Percentiles rank a stretch among this genome's conserved stretches.
phyloP scores from a whole-genome alignment of 2,797 vertebrate species.

The Thalassophryne amazonica region DNA sequence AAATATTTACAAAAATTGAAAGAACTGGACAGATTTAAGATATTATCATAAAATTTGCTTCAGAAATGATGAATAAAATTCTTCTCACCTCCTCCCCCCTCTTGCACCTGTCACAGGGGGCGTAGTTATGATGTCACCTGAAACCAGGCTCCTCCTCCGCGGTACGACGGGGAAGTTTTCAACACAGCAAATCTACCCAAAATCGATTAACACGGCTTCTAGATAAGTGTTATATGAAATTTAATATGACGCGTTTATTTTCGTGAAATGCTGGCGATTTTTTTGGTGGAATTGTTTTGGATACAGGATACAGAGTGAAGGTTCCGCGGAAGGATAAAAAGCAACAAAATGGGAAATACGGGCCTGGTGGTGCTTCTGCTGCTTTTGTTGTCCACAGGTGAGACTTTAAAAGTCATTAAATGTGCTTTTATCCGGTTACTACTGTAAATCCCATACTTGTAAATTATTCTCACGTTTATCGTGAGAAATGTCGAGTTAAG shows the following conservation, averaged over 20 bases:
- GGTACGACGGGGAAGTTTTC: too few species aligned
- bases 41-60: too few species aligned
- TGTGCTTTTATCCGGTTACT: rapidly evolving
- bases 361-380: constrained; percentile 60
- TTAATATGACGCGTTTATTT: not conserved
- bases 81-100: not conserved
- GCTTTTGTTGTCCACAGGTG: constrained; percentile 65
- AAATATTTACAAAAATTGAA: too few species aligned
- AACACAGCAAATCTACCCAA: too few species aligned
- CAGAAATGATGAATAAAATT: too few species aligned
- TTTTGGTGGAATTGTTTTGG: constrained; percentile 2
- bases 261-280: not conserved
- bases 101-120: constrained; percentile 67
- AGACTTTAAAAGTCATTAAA: not conserved
- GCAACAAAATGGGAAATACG: constrained; percentile 49
- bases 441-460: rapidly evolving
- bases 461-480: rapidly evolving
- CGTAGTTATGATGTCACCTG: constrained; percentile 65
- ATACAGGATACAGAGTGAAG: not conserved
- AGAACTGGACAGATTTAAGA: too few species aligned
- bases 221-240: not conserved
- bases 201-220: not conserved
- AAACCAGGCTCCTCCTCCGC: not conserved
- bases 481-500: not conserved
- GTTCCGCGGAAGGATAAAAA: constrained; percentile 32